Evolutionary conservation across 2,113 vertebrate species (phyloP).

Genomic region (Halichoerus grypus): DNA sequence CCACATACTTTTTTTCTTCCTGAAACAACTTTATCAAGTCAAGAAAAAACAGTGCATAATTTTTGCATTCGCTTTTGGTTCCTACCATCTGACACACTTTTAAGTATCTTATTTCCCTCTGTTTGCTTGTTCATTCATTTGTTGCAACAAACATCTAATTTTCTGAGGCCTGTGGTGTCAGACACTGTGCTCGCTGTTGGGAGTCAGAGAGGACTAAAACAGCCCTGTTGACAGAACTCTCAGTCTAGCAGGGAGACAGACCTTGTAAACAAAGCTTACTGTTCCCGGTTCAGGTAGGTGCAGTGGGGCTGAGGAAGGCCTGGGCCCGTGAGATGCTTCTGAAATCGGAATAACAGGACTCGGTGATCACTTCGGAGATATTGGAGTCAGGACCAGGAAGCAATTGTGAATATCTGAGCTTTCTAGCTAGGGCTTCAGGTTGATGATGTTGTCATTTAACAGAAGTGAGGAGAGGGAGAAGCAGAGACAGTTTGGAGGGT

Average conservation of each 20-base stretch:
- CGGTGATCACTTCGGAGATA: background rate
- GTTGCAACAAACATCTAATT: background rate
- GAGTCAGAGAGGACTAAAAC: background rate
- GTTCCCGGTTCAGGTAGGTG: background rate
- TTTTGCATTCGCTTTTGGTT: constrained; percentile 34
- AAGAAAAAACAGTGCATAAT: background rate
- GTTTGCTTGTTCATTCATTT: constrained; percentile 1
- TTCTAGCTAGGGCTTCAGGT: background rate
- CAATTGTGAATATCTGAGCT: background rate
- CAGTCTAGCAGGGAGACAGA: background rate
- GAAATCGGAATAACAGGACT: background rate
- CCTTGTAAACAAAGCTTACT: background rate
- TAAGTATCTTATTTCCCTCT: background rate
- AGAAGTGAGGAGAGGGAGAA: background rate
- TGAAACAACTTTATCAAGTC: constrained; percentile 18
- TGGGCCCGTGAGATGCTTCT: background rate
- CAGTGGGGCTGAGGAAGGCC: background rate
- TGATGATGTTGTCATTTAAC: background rate
- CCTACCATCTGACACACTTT: background rate
- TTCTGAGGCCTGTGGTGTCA: constrained; percentile 36
- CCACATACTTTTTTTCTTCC: constrained; percentile 52
- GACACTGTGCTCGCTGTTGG: background rate
- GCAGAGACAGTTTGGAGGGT: background rate
- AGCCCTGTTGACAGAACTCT: background rate
- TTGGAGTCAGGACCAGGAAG: background rate